These are phyloP conservation scores for Ylistrum balloti DNA, from an alignment of 1,140 invertebrate species.

Conservation along the genomic window DNA sequence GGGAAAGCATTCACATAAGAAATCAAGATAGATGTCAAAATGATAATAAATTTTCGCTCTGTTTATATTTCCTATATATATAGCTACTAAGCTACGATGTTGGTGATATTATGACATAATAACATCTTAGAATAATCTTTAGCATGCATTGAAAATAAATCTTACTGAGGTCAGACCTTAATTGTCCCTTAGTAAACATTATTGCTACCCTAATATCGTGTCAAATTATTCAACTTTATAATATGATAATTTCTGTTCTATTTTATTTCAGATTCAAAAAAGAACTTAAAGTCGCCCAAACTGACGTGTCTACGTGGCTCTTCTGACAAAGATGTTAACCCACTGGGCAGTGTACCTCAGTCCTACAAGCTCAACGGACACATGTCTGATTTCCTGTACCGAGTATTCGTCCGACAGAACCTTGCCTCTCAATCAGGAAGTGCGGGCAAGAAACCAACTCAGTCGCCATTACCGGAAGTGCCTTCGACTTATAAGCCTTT, in stretches of 20 bases:
- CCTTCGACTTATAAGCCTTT: background rate
- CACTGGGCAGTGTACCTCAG: background rate
- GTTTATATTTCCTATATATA: too few relatives aligned
- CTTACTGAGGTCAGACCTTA: too few relatives aligned
- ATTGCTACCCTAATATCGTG: too few relatives aligned
- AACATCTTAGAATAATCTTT: too few relatives aligned
- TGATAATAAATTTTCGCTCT: too few relatives aligned
- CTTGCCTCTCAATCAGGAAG: slow-evolving; percentile 25
- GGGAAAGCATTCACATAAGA: too few relatives aligned
- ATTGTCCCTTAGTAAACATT: too few relatives aligned
- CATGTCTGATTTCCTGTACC: background rate
- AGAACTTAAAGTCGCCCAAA: background rate
- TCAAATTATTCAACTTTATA: too few relatives aligned
- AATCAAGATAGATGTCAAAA: too few relatives aligned
- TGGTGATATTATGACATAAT: too few relatives aligned
- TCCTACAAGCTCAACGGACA: background rate
- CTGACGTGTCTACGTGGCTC: background rate
- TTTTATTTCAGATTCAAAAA: slow-evolving; percentile 3
- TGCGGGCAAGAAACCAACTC: background rate
- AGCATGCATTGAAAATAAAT: too few relatives aligned
- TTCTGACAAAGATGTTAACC: background rate
- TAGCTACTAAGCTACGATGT: too few relatives aligned
- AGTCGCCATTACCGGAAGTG: background rate
- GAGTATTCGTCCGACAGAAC: background rate
- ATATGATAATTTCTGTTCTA: background rate